Percentiles rank a stretch among this genome's conserved stretches.
These are phyloP conservation scores for Vireo griseus DNA, from an alignment of 2,797 vertebrate genomes.

Conservation along the genomic window DNA sequence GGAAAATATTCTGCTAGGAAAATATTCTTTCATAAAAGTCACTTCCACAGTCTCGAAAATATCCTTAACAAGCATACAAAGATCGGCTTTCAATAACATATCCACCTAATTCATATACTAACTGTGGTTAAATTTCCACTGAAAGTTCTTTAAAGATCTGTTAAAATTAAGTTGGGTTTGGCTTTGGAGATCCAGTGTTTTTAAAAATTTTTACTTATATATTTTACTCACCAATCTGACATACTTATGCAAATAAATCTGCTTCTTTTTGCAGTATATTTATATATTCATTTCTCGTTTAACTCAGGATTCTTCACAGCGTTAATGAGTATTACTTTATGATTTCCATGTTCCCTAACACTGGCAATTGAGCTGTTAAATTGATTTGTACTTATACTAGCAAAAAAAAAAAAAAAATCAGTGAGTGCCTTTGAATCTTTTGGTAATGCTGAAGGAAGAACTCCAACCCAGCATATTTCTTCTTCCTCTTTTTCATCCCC, in stretches of 20 bases:
- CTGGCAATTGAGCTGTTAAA: slow-evolving; percentile 51
- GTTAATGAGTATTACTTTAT: neutral
- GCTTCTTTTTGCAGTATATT: neutral
- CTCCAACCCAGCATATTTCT: slow-evolving; percentile 7
- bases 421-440: slow-evolving; percentile 55
- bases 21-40: neutral
- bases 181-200: neutral
- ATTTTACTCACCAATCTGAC: neutral
- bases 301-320: neutral
- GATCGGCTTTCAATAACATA: neutral
- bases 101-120: neutral
- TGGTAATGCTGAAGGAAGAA: slow-evolving; percentile 41
- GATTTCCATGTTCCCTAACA: slow-evolving; percentile 8
- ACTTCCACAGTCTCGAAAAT: neutral
- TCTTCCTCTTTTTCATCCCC: neutral
- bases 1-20: neutral
- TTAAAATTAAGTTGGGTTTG: neutral
- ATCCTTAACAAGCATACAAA: neutral
- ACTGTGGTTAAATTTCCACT: neutral
- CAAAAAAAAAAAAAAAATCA: neutral
- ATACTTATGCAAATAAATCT: neutral
- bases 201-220: neutral
- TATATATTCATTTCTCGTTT: slow-evolving; percentile 33
- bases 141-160: neutral
- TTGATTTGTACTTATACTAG: slow-evolving; percentile 43